A percentile compares a stretch with the other conserved stretches of the same genome.
Evolutionary conservation across 2,797 vertebrate genomes (phyloP).

Genomic region (Poecilia gillii): DNA sequence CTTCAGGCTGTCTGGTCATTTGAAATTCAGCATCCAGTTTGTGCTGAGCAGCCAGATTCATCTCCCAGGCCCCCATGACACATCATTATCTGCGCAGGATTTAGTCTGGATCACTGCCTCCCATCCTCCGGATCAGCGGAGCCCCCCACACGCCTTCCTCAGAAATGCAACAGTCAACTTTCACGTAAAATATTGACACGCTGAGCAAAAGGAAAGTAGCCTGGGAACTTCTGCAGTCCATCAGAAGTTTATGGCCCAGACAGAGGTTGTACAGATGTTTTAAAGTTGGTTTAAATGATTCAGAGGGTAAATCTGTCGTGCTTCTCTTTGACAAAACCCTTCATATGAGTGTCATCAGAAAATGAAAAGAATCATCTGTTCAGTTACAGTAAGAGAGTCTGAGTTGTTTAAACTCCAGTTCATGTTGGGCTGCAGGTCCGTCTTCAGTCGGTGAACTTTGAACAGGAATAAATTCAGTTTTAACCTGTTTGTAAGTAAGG

Average conservation of each 20-base stretch:
- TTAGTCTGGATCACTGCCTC: slow-evolving; percentile 37
- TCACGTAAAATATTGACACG: slow-evolving; percentile 34
- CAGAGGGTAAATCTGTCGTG: slow-evolving; percentile 6
- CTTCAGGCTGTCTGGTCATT: slow-evolving; percentile 40
- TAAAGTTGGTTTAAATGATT: slow-evolving; percentile 19
- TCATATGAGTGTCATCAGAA: neutral
- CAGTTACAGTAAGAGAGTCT: neutral
- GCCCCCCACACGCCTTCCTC: neutral
- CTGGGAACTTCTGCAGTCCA: slow-evolving; percentile 3
- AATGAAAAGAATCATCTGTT: neutral
- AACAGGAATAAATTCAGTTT: neutral
- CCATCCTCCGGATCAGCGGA: slow-evolving; percentile 49
- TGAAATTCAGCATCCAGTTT: slow-evolving; percentile 50
- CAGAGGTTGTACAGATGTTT: slow-evolving; percentile 5
- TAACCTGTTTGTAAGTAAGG: neutral
- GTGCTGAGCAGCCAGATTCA: slow-evolving; percentile 33
- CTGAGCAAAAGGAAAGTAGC: slow-evolving; percentile 13
- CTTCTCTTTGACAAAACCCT: neutral
- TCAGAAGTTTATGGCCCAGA: slow-evolving; percentile 12
- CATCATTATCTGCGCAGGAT: slow-evolving; percentile 67
- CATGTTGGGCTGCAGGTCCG: no score
- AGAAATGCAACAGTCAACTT: slow-evolving; percentile 27
- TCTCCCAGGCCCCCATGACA: slow-evolving; percentile 51
- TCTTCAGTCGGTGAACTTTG: neutral
- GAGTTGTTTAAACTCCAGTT: no score